These are phyloP conservation scores for Cassiopea andromeda DNA, from an alignment of 30 jellyfish, hydroid and myxozoan genomes.

Conservation along the genomic window DNA sequence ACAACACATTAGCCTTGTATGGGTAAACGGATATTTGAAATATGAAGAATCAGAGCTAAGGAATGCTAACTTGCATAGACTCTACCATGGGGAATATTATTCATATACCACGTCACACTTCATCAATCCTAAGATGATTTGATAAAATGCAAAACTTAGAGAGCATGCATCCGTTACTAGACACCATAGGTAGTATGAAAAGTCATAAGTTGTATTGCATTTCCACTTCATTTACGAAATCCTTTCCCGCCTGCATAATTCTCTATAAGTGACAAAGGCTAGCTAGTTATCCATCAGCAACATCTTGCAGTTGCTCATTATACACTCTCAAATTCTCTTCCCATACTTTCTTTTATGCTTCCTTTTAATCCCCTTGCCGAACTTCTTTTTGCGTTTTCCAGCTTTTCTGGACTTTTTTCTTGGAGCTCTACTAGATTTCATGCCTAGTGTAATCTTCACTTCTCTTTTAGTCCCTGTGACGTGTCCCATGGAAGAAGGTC, in stretches of 20 bases:
- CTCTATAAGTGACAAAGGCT: background rate
- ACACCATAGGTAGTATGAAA: background rate
- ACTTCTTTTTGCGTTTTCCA: too few species aligned
- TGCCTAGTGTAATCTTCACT: background rate
- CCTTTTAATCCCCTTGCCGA: background rate
- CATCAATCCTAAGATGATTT: too few species aligned
- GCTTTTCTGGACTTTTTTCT: slow-evolving; percentile 3
- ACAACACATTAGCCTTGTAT: too few species aligned
- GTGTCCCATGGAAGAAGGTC: slow-evolving; percentile 32
- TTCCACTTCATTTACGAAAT: background rate
- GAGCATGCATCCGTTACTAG: background rate
- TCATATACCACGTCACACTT: too few species aligned
- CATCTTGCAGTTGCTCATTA: background rate
- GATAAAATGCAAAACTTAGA: too few species aligned
- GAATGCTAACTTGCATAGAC: too few species aligned
- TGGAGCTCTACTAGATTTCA: background rate
- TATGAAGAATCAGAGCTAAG: too few species aligned
- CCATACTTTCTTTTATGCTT: background rate
- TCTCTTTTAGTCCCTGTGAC: slow-evolving; percentile 51
- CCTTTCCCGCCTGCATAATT: background rate
- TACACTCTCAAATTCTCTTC: background rate
- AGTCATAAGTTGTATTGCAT: too few species aligned
- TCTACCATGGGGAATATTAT: too few species aligned
- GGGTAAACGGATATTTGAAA: too few species aligned
- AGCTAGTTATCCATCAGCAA: background rate